Percentiles rank a stretch among this genome's conserved stretches.
Evolutionary conservation across 2,888 invertebrate species (phyloP).

Genomic region (Sceliomorpha sp.): DNA sequence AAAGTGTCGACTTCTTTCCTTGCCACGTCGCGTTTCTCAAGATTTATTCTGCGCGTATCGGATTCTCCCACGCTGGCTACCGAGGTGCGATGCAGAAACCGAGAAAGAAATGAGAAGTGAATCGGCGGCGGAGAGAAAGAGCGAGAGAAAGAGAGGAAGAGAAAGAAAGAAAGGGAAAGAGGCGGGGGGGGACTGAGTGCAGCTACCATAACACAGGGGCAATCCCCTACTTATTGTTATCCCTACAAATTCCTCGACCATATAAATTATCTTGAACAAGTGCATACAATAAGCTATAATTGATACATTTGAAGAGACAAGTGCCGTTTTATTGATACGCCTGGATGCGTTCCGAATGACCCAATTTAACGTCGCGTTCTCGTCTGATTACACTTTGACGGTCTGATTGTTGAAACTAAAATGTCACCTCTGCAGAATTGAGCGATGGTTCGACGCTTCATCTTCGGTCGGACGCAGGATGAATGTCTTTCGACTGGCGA

Average conservation of each 20-base stretch:
- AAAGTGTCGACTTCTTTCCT: no score
- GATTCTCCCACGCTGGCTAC: slow-evolving; percentile 41
- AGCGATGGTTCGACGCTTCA: no score
- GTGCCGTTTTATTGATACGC: slow-evolving; percentile 51
- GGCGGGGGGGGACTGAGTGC: slow-evolving; percentile 48
- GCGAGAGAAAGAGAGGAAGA: slow-evolving; percentile 27
- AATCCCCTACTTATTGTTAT: slow-evolving; percentile 54
- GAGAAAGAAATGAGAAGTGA: slow-evolving; percentile 53
- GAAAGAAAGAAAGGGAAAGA: slow-evolving; percentile 29
- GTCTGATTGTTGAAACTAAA: not conserved
- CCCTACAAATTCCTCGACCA: slow-evolving; percentile 42
- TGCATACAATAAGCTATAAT: slow-evolving; percentile 52
- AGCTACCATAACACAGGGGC: slow-evolving; percentile 66
- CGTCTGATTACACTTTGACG: not conserved
- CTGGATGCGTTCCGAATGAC: slow-evolving; percentile 28
- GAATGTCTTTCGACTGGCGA: no score
- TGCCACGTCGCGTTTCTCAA: no score
- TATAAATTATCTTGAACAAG: slow-evolving; percentile 53
- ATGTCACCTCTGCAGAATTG: no score
- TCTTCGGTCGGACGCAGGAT: no score
- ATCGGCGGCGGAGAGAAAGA: slow-evolving; percentile 42
- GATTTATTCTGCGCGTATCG: no score
- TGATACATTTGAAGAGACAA: slow-evolving; percentile 46
- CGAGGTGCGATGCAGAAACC: slow-evolving; percentile 48
- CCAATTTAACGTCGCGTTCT: not conserved